Evolutionary conservation across 2,113 vertebrate genomes (phyloP).

Genomic region (Stictonetta naevosa): DNA sequence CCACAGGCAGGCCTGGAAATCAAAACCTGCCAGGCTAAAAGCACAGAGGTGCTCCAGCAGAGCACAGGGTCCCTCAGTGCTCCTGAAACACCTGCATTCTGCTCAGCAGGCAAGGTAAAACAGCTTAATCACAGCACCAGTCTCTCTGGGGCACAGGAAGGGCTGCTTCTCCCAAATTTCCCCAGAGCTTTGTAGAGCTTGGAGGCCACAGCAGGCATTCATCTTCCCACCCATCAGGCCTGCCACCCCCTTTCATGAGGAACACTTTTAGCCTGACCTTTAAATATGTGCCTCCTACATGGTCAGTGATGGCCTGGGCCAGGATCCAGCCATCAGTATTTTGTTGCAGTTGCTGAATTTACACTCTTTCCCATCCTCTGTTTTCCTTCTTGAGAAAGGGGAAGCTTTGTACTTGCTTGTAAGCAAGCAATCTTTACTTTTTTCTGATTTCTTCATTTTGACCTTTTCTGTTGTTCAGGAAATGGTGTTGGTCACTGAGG

Average conservation of each 20-base stretch:
- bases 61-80: fast-evolving
- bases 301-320: too few species aligned
- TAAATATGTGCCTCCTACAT: neutral
- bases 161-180: neutral
- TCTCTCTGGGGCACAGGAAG: neutral
- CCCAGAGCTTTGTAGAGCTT: neutral
- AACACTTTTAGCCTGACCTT: neutral
- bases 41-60: neutral
- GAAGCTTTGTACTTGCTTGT: neutral
- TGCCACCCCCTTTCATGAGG: neutral
- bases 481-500: neutral
- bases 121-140: fast-evolving
- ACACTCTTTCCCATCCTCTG: neutral
- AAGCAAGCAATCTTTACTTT: neutral
- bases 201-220: neutral
- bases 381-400: neutral
- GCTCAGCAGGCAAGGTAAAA: fast-evolving
- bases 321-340: neutral
- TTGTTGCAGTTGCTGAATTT: neutral
- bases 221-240: neutral
- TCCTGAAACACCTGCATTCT: neutral
- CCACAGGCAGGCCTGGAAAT: neutral
- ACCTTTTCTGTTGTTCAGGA: neutral
- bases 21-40: neutral
- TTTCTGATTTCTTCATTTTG: neutral